Evolutionary conservation across 37 sponge, comb jelly and placozoan species (phyloP).

Genomic region (Axinella damicornis): DNA sequence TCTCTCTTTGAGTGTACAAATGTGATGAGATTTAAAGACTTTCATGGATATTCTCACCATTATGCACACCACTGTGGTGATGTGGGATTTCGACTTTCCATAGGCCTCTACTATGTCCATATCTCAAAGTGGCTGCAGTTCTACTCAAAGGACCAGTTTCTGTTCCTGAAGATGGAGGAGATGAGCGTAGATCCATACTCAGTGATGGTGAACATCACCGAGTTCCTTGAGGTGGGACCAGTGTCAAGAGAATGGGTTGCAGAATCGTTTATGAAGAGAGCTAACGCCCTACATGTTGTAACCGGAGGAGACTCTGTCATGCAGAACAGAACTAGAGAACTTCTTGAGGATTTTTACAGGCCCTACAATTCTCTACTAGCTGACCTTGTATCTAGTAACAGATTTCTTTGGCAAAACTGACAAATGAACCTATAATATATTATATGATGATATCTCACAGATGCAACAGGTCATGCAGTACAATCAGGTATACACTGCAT

Average conservation of each 20-base stretch:
- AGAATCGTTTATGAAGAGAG: not conserved
- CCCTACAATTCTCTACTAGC: constrained; percentile 55
- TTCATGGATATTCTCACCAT: not conserved
- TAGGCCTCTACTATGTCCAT: constrained; percentile 40
- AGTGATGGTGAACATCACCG: constrained; percentile 6
- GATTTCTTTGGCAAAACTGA: constrained; percentile 41
- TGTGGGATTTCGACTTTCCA: not conserved
- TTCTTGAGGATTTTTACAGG: constrained; percentile 28
- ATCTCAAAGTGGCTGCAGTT: constrained; percentile 49
- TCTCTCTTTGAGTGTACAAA: constrained; percentile 40
- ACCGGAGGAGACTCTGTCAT: too few relatives aligned
- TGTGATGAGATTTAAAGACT: not conserved
- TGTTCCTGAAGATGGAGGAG: constrained; percentile 59
- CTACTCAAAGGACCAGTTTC: constrained; percentile 42
- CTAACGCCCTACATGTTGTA: not conserved
- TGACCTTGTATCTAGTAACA: constrained; percentile 29
- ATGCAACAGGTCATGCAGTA: too few relatives aligned
- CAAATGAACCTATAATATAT: not conserved
- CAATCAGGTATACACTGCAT: too few relatives aligned
- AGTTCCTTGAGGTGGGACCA: constrained; percentile 31
- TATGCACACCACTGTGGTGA: not conserved
- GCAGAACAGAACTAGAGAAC: not conserved
- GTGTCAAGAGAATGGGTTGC: not conserved
- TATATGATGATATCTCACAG: too few relatives aligned
- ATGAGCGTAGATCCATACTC: not conserved